Evolutionary conservation across 1,140 invertebrate genomes (phyloP), one percentile per base, ranked within the genome.

Genomic region (Pinna nobilis): DNA sequence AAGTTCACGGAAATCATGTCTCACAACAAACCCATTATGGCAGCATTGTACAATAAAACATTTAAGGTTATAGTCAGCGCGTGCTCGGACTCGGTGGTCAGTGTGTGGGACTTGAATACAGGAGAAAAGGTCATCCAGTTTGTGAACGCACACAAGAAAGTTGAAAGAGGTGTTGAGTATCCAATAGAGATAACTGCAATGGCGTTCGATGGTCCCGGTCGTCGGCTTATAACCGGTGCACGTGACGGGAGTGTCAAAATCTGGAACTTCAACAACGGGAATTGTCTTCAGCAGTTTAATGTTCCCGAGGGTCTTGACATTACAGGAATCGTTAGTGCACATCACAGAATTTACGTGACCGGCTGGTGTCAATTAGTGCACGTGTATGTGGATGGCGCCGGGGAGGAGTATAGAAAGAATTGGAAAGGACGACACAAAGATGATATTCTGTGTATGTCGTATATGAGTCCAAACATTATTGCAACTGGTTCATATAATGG

Each of bases 211-310:
- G 91, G 92, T 1, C 90, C 92, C 1, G 88, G 92, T 63, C 92
- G 94, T 78, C 89, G 93, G 51, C 88, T 95, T 3, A 81, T 94
- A 0, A 94, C 94, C 0, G 93, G 93, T 0, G 93, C 92, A 1
- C 90, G 91, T 51, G 91, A 94, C 84, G 93, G 93, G 35, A 90
- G 91, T 2, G 84, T 94, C 1, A 90, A 93, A 90, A 91, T 94
- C 7, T 95, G 94, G 94, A 94, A 94, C 84, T 95, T 94, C 78
- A 94, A 94, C 82, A 92, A 93, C 30, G 93, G 93, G 0, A 90
- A 90, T 0, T 94, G 93, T 77, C 81, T 94, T 33, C 87, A 92
- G 66, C 91, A 77, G 11, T 84, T 84, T 50, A 41, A 37, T 37
- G 50, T 70, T 5, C 77, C 79, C 3, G 79, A 78, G 2, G 60